Evolutionary conservation across 23 tunicate genomes (phyloP).

Genomic region (Oikopleura vanhoeffeni): DNA sequence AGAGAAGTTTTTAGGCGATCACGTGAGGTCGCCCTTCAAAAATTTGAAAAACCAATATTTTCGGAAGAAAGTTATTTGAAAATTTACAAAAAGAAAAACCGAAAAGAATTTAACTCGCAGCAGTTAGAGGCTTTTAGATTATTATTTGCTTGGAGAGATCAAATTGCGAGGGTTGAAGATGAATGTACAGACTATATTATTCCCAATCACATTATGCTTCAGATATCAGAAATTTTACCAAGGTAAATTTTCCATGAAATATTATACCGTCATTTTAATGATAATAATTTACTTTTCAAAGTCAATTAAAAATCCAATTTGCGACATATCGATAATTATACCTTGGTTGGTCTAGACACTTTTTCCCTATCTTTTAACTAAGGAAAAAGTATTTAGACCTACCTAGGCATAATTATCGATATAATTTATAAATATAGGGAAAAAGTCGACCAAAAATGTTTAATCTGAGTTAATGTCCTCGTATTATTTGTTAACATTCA

Average conservation of each 20-base stretch:
- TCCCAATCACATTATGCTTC: constrained; percentile 90
- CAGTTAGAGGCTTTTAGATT: constrained; percentile 64
- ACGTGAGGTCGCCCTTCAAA: constrained; percentile 29
- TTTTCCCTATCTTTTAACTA: too few relatives aligned
- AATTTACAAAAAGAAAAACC: constrained; percentile 20
- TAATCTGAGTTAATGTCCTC: too few relatives aligned
- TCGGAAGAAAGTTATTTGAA: constrained; percentile 26
- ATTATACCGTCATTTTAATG: too few relatives aligned
- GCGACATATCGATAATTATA: too few relatives aligned
- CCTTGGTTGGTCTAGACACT: too few relatives aligned
- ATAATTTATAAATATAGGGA: too few relatives aligned
- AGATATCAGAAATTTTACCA: constrained; percentile 86
- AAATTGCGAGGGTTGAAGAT: constrained; percentile 70
- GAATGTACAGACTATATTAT: constrained; percentile 76
- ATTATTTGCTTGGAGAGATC: constrained; percentile 56
- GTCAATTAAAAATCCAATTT: too few relatives aligned
- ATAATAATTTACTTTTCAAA: too few relatives aligned
- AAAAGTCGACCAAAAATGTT: too few relatives aligned
- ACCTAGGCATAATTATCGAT: too few relatives aligned
- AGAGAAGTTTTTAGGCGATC: constrained; percentile 22
- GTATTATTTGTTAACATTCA: too few relatives aligned
- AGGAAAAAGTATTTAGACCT: too few relatives aligned
- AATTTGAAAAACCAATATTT: constrained; percentile 50
- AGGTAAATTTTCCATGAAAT: constrained; percentile 65
- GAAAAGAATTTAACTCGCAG: constrained; percentile 25